These are phyloP conservation scores for Palythoa grandiflora DNA, from an alignment of 92 coral and sea anemone genomes.

Conservation along the genomic window DNA sequence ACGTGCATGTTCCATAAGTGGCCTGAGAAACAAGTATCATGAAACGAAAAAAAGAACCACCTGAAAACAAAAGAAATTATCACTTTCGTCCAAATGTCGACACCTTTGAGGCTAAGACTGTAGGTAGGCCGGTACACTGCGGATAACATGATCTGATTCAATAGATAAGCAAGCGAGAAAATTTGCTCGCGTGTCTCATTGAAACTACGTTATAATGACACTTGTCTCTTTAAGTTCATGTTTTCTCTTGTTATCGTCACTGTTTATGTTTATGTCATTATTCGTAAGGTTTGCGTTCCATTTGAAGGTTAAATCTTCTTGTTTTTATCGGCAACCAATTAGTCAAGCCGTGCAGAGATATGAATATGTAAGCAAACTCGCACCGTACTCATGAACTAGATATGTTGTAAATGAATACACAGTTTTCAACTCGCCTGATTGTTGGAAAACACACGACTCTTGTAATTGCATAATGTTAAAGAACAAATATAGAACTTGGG, in stretches of 20 bases:
- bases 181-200: slow-evolving; percentile 3
- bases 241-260: slow-evolving; percentile 20
- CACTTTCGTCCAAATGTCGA: neutral
- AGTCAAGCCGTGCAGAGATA: neutral
- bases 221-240: neutral
- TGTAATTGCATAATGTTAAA: no score
- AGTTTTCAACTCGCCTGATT: neutral
- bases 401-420: neutral
- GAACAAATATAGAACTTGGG: neutral
- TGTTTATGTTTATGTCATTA: neutral
- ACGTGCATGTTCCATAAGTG: no score
- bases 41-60: neutral
- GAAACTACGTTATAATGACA: neutral
- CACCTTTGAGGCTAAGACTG: neutral
- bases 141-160: no score
- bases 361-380: neutral
- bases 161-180: neutral
- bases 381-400: neutral
- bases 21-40: no score
- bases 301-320: neutral
- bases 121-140: neutral
- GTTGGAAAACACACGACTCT: neutral
- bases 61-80: no score
- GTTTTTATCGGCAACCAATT: neutral
- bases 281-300: neutral